Percentiles rank a stretch among this genome's conserved stretches.
These are phyloP conservation scores for Magallana nippona DNA, from an alignment of 2,888 invertebrate genomes.

Conservation along the genomic window DNA sequence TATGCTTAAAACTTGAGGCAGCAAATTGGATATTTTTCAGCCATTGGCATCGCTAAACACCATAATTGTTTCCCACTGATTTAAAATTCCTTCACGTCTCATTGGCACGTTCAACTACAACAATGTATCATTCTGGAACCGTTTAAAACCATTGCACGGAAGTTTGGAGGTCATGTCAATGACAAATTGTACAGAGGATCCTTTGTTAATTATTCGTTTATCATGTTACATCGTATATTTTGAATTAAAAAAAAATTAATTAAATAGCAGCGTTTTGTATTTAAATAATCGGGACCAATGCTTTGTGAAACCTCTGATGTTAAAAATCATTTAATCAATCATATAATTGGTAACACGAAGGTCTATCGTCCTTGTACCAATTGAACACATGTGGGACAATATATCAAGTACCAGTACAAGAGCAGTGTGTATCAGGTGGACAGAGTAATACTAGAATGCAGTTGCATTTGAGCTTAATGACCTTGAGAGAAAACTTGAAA, in stretches of 20 bases:
- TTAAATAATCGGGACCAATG: not conserved
- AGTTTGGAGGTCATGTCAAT: slow-evolving; percentile 14
- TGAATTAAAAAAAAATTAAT: slow-evolving; percentile 20
- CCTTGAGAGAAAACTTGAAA: no score
- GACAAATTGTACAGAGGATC: slow-evolving; percentile 4
- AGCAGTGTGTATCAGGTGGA: no score
- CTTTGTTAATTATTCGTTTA: slow-evolving; percentile 5
- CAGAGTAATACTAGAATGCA: no score
- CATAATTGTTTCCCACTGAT: slow-evolving; percentile 1
- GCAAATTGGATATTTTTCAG: slow-evolving; percentile 11
- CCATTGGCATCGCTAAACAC: not conserved
- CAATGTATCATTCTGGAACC: not conserved
- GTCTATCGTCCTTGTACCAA: no score
- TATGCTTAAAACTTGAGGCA: not conserved
- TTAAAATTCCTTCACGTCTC: not conserved
- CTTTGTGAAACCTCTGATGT: not conserved
- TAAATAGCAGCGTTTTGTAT: not conserved
- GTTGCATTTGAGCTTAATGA: no score
- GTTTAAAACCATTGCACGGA: not conserved
- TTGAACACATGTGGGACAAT: no score
- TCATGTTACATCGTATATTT: slow-evolving; percentile 24
- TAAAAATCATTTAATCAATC: no score
- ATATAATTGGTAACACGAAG: no score
- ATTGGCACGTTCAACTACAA: slow-evolving; percentile 1
- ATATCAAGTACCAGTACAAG: no score